These are phyloP conservation scores for Temnothorax nylanderi DNA, from an alignment of 1,140 invertebrate genomes.

Conservation along the genomic window DNA sequence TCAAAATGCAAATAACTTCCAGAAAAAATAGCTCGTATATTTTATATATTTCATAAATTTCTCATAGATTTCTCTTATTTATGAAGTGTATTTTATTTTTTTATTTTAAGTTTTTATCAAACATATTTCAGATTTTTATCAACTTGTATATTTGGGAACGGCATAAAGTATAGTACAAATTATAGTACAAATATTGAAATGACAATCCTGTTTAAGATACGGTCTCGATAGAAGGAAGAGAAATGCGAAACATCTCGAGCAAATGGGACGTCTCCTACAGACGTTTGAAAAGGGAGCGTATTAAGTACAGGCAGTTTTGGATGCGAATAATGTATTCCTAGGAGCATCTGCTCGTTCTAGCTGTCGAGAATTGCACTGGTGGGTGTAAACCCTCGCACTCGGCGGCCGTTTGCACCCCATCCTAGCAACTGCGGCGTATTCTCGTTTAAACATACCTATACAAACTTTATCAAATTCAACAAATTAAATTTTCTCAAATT, in stretches of 20 bases:
- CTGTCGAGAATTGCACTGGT: slow-evolving; percentile 51
- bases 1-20: background rate
- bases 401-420: background rate
- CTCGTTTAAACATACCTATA: background rate
- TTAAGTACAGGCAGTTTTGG: slow-evolving; percentile 59
- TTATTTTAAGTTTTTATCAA: background rate
- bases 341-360: slow-evolving; percentile 74
- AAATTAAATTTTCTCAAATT: background rate
- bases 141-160: background rate
- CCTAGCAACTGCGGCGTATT: background rate
- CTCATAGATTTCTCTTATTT: background rate
- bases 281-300: slow-evolving; percentile 36
- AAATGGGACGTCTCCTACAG: slow-evolving; percentile 34
- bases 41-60: background rate
- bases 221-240: background rate
- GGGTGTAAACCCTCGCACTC: slow-evolving; percentile 39
- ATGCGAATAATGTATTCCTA: slow-evolving; percentile 74
- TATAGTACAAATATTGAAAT: background rate
- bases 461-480: slow-evolving; percentile 9
- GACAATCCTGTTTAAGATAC: background rate
- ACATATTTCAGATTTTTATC: background rate
- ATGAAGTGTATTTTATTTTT: too few species aligned
- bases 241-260: slow-evolving; percentile 11
- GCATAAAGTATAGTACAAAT: background rate
- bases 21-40: background rate